phyloP scores from a whole-genome alignment of 2,888 invertebrate genomes.

The Stictocephala bisonia region DNA sequence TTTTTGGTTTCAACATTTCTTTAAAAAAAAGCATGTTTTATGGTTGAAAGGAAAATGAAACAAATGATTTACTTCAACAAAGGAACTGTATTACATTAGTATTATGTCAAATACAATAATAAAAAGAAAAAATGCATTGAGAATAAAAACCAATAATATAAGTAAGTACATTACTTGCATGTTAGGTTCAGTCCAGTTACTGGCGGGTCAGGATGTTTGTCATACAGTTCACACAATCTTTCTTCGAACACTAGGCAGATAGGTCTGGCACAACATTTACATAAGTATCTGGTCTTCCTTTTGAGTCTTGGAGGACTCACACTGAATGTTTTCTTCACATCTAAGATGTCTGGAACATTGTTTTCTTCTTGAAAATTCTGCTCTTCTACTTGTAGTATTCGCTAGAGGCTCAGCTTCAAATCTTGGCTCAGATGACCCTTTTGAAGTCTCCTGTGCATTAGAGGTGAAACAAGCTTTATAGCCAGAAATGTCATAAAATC shows the following conservation, averaged over 20 bases:
- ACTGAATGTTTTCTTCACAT: not conserved
- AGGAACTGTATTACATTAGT: not conserved
- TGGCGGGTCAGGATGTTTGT: not conserved
- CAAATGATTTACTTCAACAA: not conserved
- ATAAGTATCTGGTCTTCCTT: too few relatives aligned
- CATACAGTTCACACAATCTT: not conserved
- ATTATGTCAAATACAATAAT: not conserved
- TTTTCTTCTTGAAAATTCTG: not conserved
- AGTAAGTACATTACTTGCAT: too few relatives aligned
- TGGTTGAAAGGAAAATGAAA: not conserved
- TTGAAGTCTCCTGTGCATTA: not conserved
- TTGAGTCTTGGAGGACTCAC: not conserved
- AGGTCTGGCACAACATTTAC: too few relatives aligned
- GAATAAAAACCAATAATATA: not conserved
- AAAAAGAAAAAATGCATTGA: not conserved
- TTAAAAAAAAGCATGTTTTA: not conserved
- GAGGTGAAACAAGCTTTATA: not conserved
- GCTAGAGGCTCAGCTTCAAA: not conserved
- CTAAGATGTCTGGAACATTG: not conserved
- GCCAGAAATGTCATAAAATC: not conserved
- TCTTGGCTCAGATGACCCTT: not conserved
- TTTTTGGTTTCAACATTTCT: not conserved
- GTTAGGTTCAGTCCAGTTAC: not conserved
- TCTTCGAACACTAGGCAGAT: not conserved
- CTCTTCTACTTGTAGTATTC: not conserved